Evolutionary conservation across 2,797 vertebrate species (phyloP), one percentile per base, ranked within the genome.

Genomic region (Neopelma chrysocephalum): DNA sequence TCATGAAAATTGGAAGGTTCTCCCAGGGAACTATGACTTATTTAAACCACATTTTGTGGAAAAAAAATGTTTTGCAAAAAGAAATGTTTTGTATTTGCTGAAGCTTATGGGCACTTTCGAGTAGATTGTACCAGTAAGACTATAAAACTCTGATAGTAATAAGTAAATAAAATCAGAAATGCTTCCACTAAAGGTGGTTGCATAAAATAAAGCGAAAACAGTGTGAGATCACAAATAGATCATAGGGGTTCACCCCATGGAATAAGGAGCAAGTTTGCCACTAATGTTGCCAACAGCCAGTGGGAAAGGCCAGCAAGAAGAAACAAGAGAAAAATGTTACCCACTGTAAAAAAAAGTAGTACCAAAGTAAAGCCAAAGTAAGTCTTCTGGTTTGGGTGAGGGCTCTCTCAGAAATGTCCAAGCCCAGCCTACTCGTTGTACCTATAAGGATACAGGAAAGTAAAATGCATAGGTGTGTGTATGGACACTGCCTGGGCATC

Each of bases 21-120:
- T 91, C 25, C 36, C 16, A 91, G 36, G 23, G 31, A 34, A 64
- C 54, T 80, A 12, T 6, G 56, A 25, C 64, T 94, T 96, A 97
- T 89, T 96, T 90, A 95, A 97, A 95, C 72, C 96, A 96, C 22
- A 73, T 93, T 96, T 60, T 27, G 40, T 36, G 57, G 12, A 17
- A 26, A 26, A 53, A 54, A 9, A 32, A 8, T 21, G 10, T 6
- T 36, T 58, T 61, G 8, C 47, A 34, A 66, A 66, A 73, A 42
- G 3, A 61, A 85, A 64, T 38, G 31, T 11, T 73, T 82, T 73
- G 3, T 60, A 65, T 90, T 91, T 83, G n/a, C 32, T 73, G 25
- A 61, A 80, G 81, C 17, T 90, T 68, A 57, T 53, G 87, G 36
- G 36, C 36, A 34, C 53, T 90, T 94, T 8, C 22, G 27, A 80